Percentiles rank a stretch among this genome's conserved stretches.
Conservation (phyloP, 2,888 invertebrate species). For the Apantesis nais region DNA sequence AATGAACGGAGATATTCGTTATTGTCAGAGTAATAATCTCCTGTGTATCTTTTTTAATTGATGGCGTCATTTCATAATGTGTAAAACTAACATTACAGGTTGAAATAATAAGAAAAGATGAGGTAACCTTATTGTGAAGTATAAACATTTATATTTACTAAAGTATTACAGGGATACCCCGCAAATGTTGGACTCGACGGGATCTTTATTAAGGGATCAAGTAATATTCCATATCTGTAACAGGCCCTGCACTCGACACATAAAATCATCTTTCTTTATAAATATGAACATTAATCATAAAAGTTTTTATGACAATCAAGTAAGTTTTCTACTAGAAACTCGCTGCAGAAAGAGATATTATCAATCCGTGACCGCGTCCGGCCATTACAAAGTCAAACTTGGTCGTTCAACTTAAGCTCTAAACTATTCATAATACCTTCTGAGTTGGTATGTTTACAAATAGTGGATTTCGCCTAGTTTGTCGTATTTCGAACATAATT, state of each 20-base stretch:
- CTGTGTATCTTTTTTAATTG: not conserved
- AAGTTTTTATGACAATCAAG: not conserved
- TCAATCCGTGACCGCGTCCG: not conserved
- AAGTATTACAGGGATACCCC: too few species aligned
- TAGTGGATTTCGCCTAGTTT: too few species aligned
- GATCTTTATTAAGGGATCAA: too few species aligned
- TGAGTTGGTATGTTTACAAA: not conserved
- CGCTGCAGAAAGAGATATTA: not conserved
- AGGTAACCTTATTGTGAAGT: too few species aligned
- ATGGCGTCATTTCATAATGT: not conserved
- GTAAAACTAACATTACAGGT: not conserved
- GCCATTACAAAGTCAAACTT: not conserved
- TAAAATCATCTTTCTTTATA: not conserved
- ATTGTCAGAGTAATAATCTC: too few species aligned
- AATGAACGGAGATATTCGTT: not conserved
- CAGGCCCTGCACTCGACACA: too few species aligned
- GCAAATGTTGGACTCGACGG: too few species aligned
- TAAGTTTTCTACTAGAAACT: not conserved
- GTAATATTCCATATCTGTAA: too few species aligned
- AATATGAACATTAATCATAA: not conserved
- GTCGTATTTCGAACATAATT: too few species aligned
- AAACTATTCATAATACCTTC: not conserved
- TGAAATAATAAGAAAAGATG: not conserved
- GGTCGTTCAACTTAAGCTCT: not conserved
- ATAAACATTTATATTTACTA: too few species aligned